phyloP scores from a whole-genome alignment of 2,888 invertebrate genomes.

The Pristionchus arcanus region DNA sequence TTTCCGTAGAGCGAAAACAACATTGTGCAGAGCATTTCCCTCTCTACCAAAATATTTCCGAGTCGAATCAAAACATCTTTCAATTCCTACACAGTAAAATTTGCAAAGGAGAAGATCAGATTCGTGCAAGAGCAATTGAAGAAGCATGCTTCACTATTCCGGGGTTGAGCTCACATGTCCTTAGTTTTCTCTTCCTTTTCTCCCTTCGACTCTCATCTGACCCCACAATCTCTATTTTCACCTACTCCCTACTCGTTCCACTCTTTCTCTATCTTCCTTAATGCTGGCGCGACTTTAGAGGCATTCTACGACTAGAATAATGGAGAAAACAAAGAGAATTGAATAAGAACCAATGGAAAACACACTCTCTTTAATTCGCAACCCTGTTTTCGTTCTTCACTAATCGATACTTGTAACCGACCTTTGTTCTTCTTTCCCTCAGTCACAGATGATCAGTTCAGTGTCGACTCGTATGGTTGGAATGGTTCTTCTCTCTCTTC shows the following conservation, averaged over 20 bases:
- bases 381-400: not conserved
- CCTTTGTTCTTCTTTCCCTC: not conserved
- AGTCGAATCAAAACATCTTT: not conserved
- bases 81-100: not conserved
- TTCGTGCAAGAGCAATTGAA: not conserved
- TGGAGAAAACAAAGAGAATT: not conserved
- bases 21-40: not conserved
- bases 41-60: not conserved
- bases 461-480: not conserved
- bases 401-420: constrained; percentile 4
- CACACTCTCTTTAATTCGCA: not conserved
- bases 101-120: not conserved
- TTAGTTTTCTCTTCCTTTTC: not conserved
- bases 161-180: not conserved
- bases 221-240: not conserved
- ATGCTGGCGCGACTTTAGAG: not conserved
- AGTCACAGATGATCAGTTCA: not conserved
- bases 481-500: not conserved
- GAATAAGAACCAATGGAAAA: not conserved
- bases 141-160: not conserved
- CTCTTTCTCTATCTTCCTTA: not conserved
- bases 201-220: not conserved
- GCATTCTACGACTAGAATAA: not conserved
- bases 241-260: not conserved
- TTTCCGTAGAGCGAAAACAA: not conserved